Percentiles rank a stretch among this genome's conserved stretches.
Evolutionary conservation across 2,888 invertebrate species (phyloP).

Genomic region (Ypsolopha sequella): DNA sequence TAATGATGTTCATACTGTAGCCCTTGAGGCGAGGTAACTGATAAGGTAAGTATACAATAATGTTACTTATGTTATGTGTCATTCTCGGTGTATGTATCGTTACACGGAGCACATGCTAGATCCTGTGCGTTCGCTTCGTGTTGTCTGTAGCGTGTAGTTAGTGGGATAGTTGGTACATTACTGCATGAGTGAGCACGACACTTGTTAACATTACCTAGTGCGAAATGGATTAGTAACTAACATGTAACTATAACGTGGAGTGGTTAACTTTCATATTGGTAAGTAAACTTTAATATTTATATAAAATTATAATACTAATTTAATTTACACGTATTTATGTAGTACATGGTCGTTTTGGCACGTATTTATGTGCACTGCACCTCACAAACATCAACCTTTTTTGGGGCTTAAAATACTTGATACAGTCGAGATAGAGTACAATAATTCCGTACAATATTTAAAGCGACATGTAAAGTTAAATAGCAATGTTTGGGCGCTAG

Average conservation of each 20-base stretch:
- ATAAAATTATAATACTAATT: constrained; percentile 11
- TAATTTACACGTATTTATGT: constrained; percentile 14
- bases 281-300: constrained; percentile 43
- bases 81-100: constrained; percentile 20
- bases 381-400: constrained; percentile 3
- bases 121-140: constrained; percentile 35
- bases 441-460: background rate
- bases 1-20: constrained; percentile 43
- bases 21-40: constrained; percentile 55
- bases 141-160: constrained; percentile 19
- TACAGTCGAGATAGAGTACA: background rate
- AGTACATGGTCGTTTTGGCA: constrained; percentile 13
- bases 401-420: background rate
- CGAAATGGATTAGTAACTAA: background rate
- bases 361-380: constrained; percentile 5
- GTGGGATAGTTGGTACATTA: background rate
- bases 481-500: background rate
- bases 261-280: constrained; percentile 32
- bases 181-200: background rate
- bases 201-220: background rate
- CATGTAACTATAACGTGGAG: constrained; percentile 26
- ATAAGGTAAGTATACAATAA: constrained; percentile 42
- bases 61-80: constrained; percentile 14
- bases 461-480: background rate
- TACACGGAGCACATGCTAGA: constrained; percentile 4